Evolutionary conservation across 35 echinoderm and acorn worm genomes (phyloP), one percentile per base, ranked within the genome.

Genomic region (Anneissia japonica): DNA sequence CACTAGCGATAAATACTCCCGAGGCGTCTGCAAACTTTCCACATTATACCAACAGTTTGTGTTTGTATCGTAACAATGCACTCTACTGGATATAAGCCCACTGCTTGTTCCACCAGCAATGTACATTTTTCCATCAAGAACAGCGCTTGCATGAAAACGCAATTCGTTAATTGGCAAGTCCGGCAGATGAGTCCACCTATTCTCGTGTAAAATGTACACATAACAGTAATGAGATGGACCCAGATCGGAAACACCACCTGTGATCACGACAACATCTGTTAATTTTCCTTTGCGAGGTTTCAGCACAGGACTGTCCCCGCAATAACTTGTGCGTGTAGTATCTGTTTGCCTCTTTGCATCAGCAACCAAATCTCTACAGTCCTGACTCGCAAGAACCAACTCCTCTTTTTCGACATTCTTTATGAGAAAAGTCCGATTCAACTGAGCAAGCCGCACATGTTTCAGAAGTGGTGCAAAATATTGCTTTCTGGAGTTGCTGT

Each of bases 341-440:
- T 99, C 96, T 17, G 96, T 99, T 73, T 99, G 96, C 32, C 94
- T 92, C 31, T 90, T 89, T 46, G 96, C 96, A 37, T 99, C 96
- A 28, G 92, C 87, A 0, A 91, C 72, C 72, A 94, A 77, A 35
- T 90, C 88, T 46, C 79, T 39, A 77, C 96, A 99, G 38, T 94
- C 89, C 4, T 88, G 83, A 72, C 88, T 93, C 35, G 84, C 92
- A 74, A 31, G 88, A 29, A 99, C 92, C 36, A 99, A 84, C 34
- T 86, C 85, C 37, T 99, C 96, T 45, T 99, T 99, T 46, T 94
- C 96, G 16, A 99, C 96, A 64, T 92, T 46, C 46, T 87, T 91
- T 21, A 94, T 91, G 72, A 99, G 81, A 51, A 91, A 94, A n/a
- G 86, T 80, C 3, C 96, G 82, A 37, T 91, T 89, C 16, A 99